Evolutionary conservation across 2,113 vertebrate genomes (phyloP).

Genomic region (Clarias gariepinus): DNA sequence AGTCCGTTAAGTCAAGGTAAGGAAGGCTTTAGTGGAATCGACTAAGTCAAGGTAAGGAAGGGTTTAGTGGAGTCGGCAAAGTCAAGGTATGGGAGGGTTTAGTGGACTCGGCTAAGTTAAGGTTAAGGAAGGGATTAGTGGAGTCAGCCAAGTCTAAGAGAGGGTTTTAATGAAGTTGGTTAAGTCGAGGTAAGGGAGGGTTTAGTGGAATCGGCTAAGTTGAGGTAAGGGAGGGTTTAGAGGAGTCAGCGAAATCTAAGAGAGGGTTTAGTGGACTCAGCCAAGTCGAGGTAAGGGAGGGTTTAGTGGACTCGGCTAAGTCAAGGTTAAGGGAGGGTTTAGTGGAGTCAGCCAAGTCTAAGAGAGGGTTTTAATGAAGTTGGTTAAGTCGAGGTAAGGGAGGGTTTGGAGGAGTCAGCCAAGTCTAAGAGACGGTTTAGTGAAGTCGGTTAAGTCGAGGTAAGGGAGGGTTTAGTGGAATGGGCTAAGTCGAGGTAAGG

Average conservation of each 20-base stretch:
- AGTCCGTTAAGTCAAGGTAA: background rate
- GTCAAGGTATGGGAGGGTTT: background rate
- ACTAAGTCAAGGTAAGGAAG: background rate
- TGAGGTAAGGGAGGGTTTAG: background rate
- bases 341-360: background rate
- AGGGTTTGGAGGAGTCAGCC: background rate
- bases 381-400: background rate
- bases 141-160: background rate
- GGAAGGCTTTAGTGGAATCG: background rate
- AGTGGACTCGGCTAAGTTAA: background rate
- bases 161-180: background rate
- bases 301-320: background rate
- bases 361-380: background rate
- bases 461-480: background rate
- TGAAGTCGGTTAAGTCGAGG: background rate
- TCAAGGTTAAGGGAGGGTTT: background rate
- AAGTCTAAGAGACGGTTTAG: background rate
- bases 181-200: background rate
- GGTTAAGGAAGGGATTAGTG: background rate
- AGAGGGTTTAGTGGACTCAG: background rate
- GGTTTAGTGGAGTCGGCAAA: background rate
- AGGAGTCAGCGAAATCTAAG: background rate
- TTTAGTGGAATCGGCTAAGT: background rate
- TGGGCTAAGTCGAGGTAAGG: background rate
- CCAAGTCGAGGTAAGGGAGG: background rate